Conservation (phyloP, 2,888 invertebrate genomes). For the Melikaiella ostensackeni region DNA sequence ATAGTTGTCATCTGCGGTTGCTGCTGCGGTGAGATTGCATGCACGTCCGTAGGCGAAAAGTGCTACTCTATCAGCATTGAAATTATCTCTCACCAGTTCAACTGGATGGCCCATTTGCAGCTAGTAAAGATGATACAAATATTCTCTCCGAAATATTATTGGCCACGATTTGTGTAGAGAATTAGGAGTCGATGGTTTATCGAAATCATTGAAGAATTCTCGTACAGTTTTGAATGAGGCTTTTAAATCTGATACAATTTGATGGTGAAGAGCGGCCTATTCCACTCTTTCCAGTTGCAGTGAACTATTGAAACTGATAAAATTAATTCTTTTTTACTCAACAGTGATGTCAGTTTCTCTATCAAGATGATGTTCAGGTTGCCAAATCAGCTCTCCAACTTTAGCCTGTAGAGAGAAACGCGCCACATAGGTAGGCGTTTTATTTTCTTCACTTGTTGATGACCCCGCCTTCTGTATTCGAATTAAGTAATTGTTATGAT, state of each 20-base stretch:
- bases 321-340: too few species aligned
- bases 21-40: not conserved
- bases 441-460: too few species aligned
- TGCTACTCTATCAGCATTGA: not conserved
- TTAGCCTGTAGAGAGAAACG: not conserved
- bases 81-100: not conserved
- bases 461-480: not conserved
- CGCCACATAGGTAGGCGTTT: not conserved
- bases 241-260: not conserved
- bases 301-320: too few species aligned
- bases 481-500: not conserved
- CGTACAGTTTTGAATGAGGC: not conserved
- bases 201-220: not conserved
- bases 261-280: too few species aligned
- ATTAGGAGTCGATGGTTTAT: not conserved
- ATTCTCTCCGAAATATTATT: not conserved
- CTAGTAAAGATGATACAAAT: not conserved
- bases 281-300: not conserved
- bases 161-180: not conserved
- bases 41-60: not conserved
- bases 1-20: not conserved
- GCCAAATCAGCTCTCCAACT: not conserved
- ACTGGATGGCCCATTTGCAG: not conserved
- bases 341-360: too few species aligned
- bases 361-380: not conserved